Percentiles rank a stretch among this genome's conserved stretches.
Evolutionary conservation across 2,113 vertebrate genomes (phyloP).

Genomic region (Dasypus novemcinctus): DNA sequence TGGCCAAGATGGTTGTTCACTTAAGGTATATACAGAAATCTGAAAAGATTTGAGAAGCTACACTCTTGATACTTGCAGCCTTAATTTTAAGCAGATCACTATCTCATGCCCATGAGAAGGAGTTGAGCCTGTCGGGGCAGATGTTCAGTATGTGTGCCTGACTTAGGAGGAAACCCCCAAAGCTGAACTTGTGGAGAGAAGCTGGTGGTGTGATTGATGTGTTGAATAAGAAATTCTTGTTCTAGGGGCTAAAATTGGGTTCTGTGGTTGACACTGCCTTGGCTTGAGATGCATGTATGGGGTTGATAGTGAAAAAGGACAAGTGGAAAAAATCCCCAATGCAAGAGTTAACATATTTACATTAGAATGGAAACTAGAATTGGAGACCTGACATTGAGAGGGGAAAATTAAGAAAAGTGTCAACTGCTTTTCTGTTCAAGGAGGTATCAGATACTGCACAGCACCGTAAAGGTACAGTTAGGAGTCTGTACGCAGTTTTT

Average conservation of each 20-base stretch:
- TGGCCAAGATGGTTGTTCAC: neutral
- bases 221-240: neutral
- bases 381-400: neutral
- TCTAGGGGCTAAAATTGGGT: neutral
- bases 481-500: no score
- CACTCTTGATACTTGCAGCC: fast-evolving
- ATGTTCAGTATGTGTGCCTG: neutral
- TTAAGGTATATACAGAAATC: neutral
- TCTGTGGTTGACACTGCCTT: neutral
- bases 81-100: neutral
- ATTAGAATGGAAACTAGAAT: neutral
- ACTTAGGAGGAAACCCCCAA: neutral
- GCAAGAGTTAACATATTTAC: neutral
- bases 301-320: neutral
- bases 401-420: neutral
- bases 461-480: fast-evolving
- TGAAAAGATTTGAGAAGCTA: neutral
- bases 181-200: neutral
- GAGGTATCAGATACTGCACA: fast-evolving
- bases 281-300: neutral
- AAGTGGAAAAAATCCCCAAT: neutral
- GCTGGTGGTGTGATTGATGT: neutral
- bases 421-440: no score
- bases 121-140: neutral
- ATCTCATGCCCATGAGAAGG: neutral